Conservation (phyloP, 2,888 invertebrate genomes). For the Phaedon cochleariae region DNA sequence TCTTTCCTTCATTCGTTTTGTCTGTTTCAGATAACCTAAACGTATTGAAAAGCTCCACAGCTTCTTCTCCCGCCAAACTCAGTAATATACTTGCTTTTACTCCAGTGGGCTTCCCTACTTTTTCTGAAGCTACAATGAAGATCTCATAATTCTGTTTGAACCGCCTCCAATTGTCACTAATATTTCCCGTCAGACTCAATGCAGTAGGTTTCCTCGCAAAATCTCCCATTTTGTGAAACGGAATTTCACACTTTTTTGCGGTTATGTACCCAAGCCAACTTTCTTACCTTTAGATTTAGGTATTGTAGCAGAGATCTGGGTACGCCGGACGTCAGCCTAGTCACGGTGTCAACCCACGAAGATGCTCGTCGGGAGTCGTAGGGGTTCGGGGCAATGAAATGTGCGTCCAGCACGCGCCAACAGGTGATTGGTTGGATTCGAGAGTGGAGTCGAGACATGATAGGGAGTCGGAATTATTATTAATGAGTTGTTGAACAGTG, state of each 20-base stretch:
- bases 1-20: not conserved
- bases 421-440: too few relatives aligned
- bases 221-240: not conserved
- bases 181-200: not conserved
- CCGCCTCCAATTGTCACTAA: not conserved
- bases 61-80: not conserved
- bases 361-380: too few relatives aligned
- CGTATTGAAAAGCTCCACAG: slow-evolving; percentile 1
- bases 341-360: too few relatives aligned
- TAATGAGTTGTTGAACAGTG: too few relatives aligned
- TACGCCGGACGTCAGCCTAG: too few relatives aligned
- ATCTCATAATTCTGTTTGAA: slow-evolving; percentile 5
- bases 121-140: not conserved
- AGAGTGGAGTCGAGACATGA: too few relatives aligned
- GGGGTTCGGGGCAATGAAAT: too few relatives aligned
- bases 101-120: not conserved
- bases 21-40: not conserved
- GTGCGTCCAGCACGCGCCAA: too few relatives aligned
- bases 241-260: not conserved
- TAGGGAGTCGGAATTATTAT: too few relatives aligned
- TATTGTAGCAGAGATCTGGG: too few relatives aligned
- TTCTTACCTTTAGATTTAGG: too few relatives aligned
- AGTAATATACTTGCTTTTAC: not conserved
- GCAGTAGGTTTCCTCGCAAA: not conserved
- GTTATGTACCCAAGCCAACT: not conserved